A percentile compares a stretch with the other conserved stretches of the same genome.
Conservation (phyloP, 2,797 vertebrate genomes). For the Podargus strigoides region DNA sequence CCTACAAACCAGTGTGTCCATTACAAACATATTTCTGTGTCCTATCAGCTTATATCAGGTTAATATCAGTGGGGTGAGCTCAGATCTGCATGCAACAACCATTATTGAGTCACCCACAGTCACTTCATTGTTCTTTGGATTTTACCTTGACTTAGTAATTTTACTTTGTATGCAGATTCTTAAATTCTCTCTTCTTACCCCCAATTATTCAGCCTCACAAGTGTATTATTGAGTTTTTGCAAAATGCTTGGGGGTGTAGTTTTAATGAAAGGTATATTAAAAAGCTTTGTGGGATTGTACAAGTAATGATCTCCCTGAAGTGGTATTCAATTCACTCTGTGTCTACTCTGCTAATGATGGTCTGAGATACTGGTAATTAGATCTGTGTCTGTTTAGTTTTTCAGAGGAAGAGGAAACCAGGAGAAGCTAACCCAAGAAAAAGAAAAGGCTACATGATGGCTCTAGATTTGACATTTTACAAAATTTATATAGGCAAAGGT, state of each 20-base stretch:
- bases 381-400: background rate
- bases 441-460: background rate
- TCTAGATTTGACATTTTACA: background rate
- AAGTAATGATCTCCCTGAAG: slow-evolving; percentile 21
- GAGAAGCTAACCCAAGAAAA: background rate
- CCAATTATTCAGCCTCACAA: background rate
- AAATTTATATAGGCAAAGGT: background rate
- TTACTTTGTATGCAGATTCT: background rate
- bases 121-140: background rate
- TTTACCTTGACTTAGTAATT: background rate
- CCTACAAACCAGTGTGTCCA: background rate
- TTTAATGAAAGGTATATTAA: slow-evolving; percentile 9
- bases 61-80: background rate
- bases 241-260: background rate
- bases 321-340: background rate
- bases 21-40: background rate
- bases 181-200: background rate
- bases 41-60: background rate
- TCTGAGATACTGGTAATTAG: slow-evolving; percentile 7
- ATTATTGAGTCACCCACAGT: background rate
- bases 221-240: background rate
- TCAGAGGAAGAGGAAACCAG: background rate
- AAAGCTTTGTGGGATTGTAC: background rate
- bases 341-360: background rate
- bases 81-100: background rate